Percentiles rank a stretch among this genome's conserved stretches.
phyloP scores from a whole-genome alignment of 1,140 invertebrate species.

The Hyphantria cunea region DNA sequence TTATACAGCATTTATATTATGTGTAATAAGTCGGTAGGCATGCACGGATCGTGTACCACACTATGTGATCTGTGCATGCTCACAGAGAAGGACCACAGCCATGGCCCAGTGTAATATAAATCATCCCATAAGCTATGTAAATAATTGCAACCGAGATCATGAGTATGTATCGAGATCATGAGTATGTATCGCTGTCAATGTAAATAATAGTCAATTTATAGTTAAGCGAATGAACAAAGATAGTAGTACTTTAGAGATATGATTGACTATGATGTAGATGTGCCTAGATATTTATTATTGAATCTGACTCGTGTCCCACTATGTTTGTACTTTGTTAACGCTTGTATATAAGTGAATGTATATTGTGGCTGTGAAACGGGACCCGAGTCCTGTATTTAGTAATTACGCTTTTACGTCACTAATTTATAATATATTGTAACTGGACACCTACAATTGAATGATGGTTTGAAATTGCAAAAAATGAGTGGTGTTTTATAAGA shows the following conservation, averaged over 20 bases:
- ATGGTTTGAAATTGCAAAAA: slow-evolving; percentile 20
- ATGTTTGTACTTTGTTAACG: slow-evolving; percentile 69
- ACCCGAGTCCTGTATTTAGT: slow-evolving; percentile 64
- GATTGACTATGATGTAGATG: slow-evolving; percentile 49
- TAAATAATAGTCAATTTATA: slow-evolving; percentile 68
- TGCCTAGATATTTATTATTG: slow-evolving; percentile 50
- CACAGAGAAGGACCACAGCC: too few species aligned
- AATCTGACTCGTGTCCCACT: slow-evolving; percentile 55
- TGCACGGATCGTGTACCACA: too few species aligned
- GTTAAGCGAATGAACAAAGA: slow-evolving; percentile 50
- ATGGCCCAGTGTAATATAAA: too few species aligned
- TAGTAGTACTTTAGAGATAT: slow-evolving; percentile 45
- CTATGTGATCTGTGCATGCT: too few species aligned
- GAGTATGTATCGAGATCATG: slow-evolving; percentile 4
- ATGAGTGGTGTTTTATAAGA: not conserved
- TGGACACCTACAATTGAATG: slow-evolving; percentile 30
- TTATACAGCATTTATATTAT: too few species aligned
- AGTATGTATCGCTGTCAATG: slow-evolving; percentile 41
- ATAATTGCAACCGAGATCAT: slow-evolving; percentile 36
- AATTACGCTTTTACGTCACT: slow-evolving; percentile 75
- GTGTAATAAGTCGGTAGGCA: too few species aligned
- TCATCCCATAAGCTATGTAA: slow-evolving; percentile 16
- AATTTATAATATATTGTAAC: slow-evolving; percentile 61
- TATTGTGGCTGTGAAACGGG: slow-evolving; percentile 77
- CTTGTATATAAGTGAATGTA: slow-evolving; percentile 84